Percentiles rank a stretch among this genome's conserved stretches.
phyloP scores from a whole-genome alignment of 1,140 invertebrate genomes.

The Camponotus pennsylvanicus region DNA sequence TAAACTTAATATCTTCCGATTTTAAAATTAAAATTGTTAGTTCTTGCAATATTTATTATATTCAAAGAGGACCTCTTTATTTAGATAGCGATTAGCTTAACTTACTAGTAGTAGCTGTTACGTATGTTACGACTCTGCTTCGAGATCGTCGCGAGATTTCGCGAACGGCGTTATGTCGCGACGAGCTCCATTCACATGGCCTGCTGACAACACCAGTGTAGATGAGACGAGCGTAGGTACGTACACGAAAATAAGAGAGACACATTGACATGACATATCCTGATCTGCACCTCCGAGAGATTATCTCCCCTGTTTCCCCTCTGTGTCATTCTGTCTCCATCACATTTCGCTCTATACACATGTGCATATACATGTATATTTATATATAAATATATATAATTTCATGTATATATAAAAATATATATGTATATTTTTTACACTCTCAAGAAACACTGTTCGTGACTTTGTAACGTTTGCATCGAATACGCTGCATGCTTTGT shows the following conservation, averaged over 20 bases:
- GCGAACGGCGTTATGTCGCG: constrained; percentile 50
- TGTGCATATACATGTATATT: constrained; percentile 39
- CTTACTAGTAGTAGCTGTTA: constrained; percentile 55
- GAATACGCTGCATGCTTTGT: constrained; percentile 83
- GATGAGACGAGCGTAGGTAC: constrained; percentile 75
- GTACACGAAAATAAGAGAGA: constrained; percentile 71
- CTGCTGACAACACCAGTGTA: constrained; percentile 74
- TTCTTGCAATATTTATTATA: background rate
- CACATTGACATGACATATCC: constrained; percentile 69
- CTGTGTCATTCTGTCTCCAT: constrained; percentile 9
- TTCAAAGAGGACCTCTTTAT: constrained; percentile 49
- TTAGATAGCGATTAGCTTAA: constrained; percentile 63
- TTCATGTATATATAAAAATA: constrained; percentile 31
- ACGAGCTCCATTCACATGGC: constrained; percentile 62
- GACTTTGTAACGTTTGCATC: constrained; percentile 81
- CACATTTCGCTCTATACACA: constrained; percentile 60
- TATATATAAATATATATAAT: constrained; percentile 19
- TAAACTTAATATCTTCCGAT: background rate
- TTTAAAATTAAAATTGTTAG: background rate
- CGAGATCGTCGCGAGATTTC: constrained; percentile 63
- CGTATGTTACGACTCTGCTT: constrained; percentile 68
- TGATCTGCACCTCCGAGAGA: constrained; percentile 11
- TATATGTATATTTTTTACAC: constrained; percentile 64
- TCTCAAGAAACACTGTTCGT: constrained; percentile 69
- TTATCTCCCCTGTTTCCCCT: background rate